Base-by-base conservation (phyloP, 2,888 invertebrate species). In the Machimus atricapillus region DNA sequence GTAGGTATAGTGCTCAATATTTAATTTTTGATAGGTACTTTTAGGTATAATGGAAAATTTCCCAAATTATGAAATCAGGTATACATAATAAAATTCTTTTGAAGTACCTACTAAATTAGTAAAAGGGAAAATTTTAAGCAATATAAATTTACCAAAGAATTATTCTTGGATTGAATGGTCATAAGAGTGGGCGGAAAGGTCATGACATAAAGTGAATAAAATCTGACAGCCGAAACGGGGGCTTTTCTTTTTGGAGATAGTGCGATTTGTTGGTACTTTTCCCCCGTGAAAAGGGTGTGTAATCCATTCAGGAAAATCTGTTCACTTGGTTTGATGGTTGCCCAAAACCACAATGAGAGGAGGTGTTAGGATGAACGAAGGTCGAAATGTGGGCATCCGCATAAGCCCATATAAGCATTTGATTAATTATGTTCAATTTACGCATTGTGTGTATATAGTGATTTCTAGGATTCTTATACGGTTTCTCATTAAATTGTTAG, bases 191-290 rank as follows among this genome's bases (percentile, higher is more conserved):
- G 56, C n/a, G 56, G 19, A 85, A 85, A 81, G 83, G 86, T 81
- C 76, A 86, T 86, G 81, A 86, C 87, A 81, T 52, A 86, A 87
- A 58, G 86, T 73, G 78, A 87, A 87, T 74, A 37, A 87, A 87
- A 87, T 87, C 87, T 86, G 86, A 78, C 66, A 86, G 81, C 81
- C 82, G 79, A 86, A 86, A 56, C 43, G 56, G 86, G 86, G 86
- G 86, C 82, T 81, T 86, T 76, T 87, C 86, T 87, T 87, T 87
- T 81, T 86, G 82, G 86, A 81, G 86, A 85, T 66, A 73, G 52
- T 46, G 66, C 73, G 27, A 73, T 85, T 85, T 85, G 85, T 85
- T 73, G 66, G 85, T 85, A 85, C 85, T 85, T 85, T 43, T 19
- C 46, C n/a, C n/a, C n/a, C 73, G 85, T 85, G 73, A 85, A 85